phyloP scores from a whole-genome alignment of 2,797 vertebrate genomes.

The Acrossocheilus wenchowensis region DNA sequence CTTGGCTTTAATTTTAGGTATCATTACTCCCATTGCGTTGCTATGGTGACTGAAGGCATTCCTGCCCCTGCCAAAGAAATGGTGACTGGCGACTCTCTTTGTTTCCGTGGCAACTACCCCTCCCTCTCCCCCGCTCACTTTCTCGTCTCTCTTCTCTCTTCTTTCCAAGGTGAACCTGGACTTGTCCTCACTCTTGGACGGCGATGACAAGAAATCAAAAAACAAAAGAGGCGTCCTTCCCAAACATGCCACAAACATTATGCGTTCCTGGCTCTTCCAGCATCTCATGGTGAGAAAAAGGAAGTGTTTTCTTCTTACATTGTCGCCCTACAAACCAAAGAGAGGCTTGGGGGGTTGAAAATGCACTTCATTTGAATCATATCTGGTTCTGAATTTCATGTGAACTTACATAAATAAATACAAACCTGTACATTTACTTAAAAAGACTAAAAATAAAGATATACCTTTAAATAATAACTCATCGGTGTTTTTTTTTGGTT shows the following conservation, averaged over 20 bases:
- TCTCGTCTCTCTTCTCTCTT: slow-evolving; percentile 51
- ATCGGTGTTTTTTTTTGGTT: neutral
- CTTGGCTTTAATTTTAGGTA: slow-evolving; percentile 71
- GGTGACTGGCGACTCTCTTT: slow-evolving; percentile 77
- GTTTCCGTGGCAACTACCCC: slow-evolving; percentile 83
- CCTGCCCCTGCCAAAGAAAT: slow-evolving; percentile 75
- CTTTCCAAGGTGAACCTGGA: slow-evolving; percentile 91
- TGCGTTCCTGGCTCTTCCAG: slow-evolving; percentile 99
- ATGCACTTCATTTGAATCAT: neutral
- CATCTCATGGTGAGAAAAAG: slow-evolving; percentile 94
- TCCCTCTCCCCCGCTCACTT: slow-evolving; percentile 25
- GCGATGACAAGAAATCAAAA: slow-evolving; percentile 98
- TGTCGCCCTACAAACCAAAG: neutral
- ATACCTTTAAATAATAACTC: neutral
- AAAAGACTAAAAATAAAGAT: neutral
- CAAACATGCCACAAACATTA: slow-evolving; percentile 99
- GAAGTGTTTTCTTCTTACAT: neutral
- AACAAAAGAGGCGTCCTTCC: slow-evolving; percentile 97
- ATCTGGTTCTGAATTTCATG: neutral
- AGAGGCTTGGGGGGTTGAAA: neutral
- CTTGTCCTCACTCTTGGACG: slow-evolving; percentile 92
- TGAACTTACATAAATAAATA: neutral
- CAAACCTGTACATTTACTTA: neutral
- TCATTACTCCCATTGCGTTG: slow-evolving; percentile 80
- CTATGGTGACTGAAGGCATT: slow-evolving; percentile 82